A percentile compares a stretch with the other conserved stretches of the same genome.
Evolutionary conservation across 1,140 invertebrate species (phyloP).

Genomic region (Hormaphis cornu): DNA sequence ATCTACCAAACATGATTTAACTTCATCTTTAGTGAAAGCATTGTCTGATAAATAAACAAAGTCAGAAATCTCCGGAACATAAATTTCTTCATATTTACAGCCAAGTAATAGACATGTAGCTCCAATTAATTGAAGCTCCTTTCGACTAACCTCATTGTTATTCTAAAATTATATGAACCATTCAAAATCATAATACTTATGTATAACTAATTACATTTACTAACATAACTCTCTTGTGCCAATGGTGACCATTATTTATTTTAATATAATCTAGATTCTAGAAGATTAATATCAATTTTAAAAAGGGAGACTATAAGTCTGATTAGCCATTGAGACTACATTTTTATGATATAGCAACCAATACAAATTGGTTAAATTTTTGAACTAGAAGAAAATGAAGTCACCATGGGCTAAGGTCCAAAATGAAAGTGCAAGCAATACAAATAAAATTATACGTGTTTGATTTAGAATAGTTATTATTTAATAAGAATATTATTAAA

Average conservation of each 20-base stretch:
- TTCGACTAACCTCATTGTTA: constrained; percentile 50
- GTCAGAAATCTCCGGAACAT: constrained; percentile 74
- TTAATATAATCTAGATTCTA: neutral
- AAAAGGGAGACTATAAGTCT: no score
- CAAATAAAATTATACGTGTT: neutral
- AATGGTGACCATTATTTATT: neutral
- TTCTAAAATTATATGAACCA: constrained; percentile 37
- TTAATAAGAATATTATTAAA: neutral
- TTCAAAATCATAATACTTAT: neutral
- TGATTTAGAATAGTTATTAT: no score
- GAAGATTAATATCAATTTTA: no score
- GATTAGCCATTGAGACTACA: no score
- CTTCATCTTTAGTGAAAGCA: constrained; percentile 68
- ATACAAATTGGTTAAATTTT: no score
- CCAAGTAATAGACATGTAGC: constrained; percentile 85
- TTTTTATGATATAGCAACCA: no score
- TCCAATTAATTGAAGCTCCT: constrained; percentile 79
- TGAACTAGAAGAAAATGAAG: no score
- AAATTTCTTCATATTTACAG: constrained; percentile 93
- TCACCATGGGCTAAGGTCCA: no score
- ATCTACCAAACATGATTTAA: constrained; percentile 72
- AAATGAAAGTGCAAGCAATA: neutral
- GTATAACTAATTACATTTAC: constrained; percentile 5
- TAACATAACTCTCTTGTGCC: neutral
- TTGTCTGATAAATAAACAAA: constrained; percentile 90